Evolutionary conservation across 2,797 vertebrate genomes (phyloP), one percentile per base, ranked within the genome.

Genomic region (Distichodus sexfasciatus): DNA sequence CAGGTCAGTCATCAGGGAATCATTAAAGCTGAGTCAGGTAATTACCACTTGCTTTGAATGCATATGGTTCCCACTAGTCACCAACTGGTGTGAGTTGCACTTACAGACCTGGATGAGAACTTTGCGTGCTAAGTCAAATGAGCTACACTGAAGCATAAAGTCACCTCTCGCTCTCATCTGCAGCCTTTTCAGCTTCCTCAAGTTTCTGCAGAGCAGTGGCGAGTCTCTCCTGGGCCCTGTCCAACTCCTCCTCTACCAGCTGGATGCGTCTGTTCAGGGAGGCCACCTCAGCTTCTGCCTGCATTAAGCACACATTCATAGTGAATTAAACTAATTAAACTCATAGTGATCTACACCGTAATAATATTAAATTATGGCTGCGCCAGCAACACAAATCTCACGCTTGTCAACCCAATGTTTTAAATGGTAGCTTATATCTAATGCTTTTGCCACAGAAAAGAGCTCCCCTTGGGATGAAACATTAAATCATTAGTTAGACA

Each of bases 221-320:
- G 79, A 98, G 87, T 65, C 95, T 94, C 87, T 98, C 96, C 87
- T 98, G 96, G 5, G 96, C 95, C 19, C 95, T 83, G 83, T 98
- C 96, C 91, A 98, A 69, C 91, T 98, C 96, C 67, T 98, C 96
- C 80, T 98, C 96, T 31, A 98, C 96, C 83, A 98, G 92, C 90
- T 98, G 96, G 87, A 97, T 98, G 53, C 96, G 94, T 60, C 95
- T 93, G 88, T 96, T 97, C 71, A 98, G 91, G 73, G 94, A 98
- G 2, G 96, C 95, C 82, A 98, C 96, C 78, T 98, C 96, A 11
- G 96, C 94, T 85, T 98, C 96, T 0, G 96, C 96, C 96, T 98
- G 71, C 0, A 29, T 40, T 23, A 8, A 77, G 6, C 58, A 33
- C 26, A 40, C 1, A 47, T 5, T 24, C 28, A 47, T 8, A 19